Evolutionary conservation across 2,113 vertebrate genomes (phyloP), one percentile per base, ranked within the genome.

Genomic region (Malurus alboscapulatus): DNA sequence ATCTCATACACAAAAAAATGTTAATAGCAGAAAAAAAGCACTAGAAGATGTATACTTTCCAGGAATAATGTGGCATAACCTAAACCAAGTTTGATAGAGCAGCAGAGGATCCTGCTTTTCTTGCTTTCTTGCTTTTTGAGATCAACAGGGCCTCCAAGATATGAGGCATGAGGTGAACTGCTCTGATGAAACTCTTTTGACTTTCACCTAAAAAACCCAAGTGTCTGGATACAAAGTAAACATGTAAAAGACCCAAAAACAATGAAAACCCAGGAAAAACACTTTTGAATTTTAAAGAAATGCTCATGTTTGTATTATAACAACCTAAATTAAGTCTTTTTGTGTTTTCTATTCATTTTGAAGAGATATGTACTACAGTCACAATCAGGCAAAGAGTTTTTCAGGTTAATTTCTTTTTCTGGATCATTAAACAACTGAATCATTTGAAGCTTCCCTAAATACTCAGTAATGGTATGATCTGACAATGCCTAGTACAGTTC

Each of bases 221-320:
- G 29, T 7, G 34, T 36, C 19, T 58, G 18, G 7, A 40, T 54
- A 55, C 4, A 65, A 57, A 58, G 13, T 10, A 32, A 57, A 34
- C 11, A 16, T 55, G 77, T 40, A 4, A 51, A 85, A 72, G 25
- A 29, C 4, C 1, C 9, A 34, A 18, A 6, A 66, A 21, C 6
- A 42, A 50, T 4, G 30, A 68, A 50, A 54, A 6, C 0, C 0
- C 12, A 21, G 12, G 22, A 1, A 1, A 29, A 54, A 7, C 24
- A 4, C 7, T 7, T 5, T 3, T 61, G 20, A 30, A 13, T 80
- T 69, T 47, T 15, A 2, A 12, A 22, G 17, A 66, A 81, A 22
- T 36, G 17, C 6, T 36, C 44, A 10, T 7, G 44, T 79, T 69
- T 59, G 0, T 21, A 55, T 55, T 10, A 50, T 38, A 20, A 26